phyloP scores from a whole-genome alignment of 2,113 vertebrate genomes.

The Machaerirhynchus nigripectus region DNA sequence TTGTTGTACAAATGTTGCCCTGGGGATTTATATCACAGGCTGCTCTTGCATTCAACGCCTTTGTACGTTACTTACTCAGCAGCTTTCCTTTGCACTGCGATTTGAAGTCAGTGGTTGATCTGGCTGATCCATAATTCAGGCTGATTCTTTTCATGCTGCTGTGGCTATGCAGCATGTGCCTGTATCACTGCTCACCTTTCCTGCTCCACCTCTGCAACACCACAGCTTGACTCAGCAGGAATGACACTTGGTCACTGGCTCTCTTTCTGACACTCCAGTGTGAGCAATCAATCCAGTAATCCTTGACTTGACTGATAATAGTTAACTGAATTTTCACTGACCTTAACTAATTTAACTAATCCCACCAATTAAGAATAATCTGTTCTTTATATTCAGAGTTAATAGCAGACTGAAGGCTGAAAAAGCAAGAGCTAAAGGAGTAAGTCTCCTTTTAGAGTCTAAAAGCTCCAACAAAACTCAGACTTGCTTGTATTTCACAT shows the following conservation, averaged over 20 bases:
- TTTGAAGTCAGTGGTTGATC: neutral
- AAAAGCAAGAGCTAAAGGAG: neutral
- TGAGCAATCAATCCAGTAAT: neutral
- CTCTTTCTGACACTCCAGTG: neutral
- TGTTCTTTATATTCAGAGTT: neutral
- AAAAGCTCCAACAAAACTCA: neutral
- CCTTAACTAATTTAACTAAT: neutral
- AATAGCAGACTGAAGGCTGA: neutral
- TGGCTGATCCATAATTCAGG: neutral
- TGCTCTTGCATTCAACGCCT: neutral
- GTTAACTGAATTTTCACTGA: neutral
- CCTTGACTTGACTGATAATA: neutral
- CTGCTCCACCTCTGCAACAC: neutral
- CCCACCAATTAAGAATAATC: neutral
- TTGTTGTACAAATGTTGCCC: neutral
- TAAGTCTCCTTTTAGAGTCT: neutral
- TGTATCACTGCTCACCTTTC: neutral
- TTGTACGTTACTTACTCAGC: neutral
- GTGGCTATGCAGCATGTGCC: neutral
- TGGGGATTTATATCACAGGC: neutral
- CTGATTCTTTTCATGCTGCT: neutral
- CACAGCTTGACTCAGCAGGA: neutral
- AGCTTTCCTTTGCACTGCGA: neutral
- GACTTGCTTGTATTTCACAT: neutral
- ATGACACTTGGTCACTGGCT: neutral